Base-by-base conservation (phyloP, 2,888 invertebrate genomes). In the Patella ulyssiponensis region DNA sequence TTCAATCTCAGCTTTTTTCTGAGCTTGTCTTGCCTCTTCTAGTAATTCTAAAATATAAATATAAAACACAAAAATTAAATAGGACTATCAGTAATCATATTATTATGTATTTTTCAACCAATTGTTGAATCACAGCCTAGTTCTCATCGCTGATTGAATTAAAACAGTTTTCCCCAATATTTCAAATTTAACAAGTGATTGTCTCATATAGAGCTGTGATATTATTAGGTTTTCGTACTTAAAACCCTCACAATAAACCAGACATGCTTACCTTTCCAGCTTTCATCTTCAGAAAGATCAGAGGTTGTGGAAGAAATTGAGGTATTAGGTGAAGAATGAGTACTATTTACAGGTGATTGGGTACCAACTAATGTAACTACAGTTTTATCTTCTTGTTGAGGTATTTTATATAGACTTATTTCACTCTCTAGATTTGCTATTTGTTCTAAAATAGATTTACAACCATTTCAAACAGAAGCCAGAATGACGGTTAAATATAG, bases 1-100 rank as follows among this genome's bases (percentile, higher is more conserved):
- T 69, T 89, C 88, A 70, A 80, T 78, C 76, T 87, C 88, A 74
- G 87, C 88, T 71, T 84, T 87, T 71, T 85, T 81, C 74, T 88
- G 87, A 33, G 88, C 82, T 56, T 84, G 82, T 77, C 83, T 83
- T 3, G 90, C 88, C 80, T 88, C 88, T 74, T 79, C 76, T 75
- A 90, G 76, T 58, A 88, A 80, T 74, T 86, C 89, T 89, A 81
- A 11, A 79, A 77, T 73, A 51, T 53, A 14, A 78, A 44, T 44
- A 44, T 44, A 44, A 44, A 33, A 33, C 33, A 33, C 33, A 33
- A 44, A 44, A 44, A 5, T 4, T 44, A 44, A 44, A 44, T 4
- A 44, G 9, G 9, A 33, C 33, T 4, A 33, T 33, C 33, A 33
- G 7, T 33, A 33, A 33, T 33, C 5, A 33, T 33, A 33, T 33